A percentile compares a stretch with the other conserved stretches of the same genome.
Conservation (phyloP, 2,113 vertebrate genomes). For the Nothoprocta perdicaria region DNA sequence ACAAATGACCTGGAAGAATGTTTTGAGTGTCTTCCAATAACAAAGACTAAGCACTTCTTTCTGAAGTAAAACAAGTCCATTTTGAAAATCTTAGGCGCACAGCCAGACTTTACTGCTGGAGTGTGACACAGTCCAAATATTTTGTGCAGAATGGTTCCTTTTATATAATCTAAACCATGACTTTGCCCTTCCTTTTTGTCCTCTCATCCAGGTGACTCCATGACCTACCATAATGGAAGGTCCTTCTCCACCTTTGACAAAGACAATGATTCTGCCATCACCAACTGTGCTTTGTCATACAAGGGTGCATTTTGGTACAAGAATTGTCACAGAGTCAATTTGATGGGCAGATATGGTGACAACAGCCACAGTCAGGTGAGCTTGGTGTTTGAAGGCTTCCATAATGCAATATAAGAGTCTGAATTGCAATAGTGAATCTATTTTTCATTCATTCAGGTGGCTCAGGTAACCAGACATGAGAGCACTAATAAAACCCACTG, state of each 20-base stretch:
- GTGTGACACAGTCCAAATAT: too few species aligned
- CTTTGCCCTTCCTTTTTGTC: neutral
- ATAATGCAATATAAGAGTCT: neutral
- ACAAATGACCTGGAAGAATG: neutral
- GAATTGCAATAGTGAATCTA: neutral
- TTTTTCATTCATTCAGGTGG: neutral
- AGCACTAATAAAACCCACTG: neutral
- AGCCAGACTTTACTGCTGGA: neutral
- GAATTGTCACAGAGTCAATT: conserved; percentile 97
- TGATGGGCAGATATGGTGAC: conserved; percentile 95
- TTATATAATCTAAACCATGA: neutral
- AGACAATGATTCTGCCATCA: conserved; percentile 95
- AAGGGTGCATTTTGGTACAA: conserved; percentile 99
- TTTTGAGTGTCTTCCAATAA: neutral
- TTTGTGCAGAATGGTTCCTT: neutral
- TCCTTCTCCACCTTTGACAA: conserved; percentile 95
- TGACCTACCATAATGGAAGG: conserved; percentile 94
- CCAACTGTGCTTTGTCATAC: conserved; percentile 97
- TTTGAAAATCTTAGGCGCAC: rapidly evolving
- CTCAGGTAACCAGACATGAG: neutral
- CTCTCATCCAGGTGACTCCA: conserved; percentile 90
- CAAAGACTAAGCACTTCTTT: neutral
- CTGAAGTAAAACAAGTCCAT: neutral
- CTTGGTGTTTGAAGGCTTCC: neutral
- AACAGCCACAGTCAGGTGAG: conserved; percentile 96